Evolutionary conservation across 2,113 vertebrate species (phyloP).

Genomic region (Lethenteron reissneri): DNA sequence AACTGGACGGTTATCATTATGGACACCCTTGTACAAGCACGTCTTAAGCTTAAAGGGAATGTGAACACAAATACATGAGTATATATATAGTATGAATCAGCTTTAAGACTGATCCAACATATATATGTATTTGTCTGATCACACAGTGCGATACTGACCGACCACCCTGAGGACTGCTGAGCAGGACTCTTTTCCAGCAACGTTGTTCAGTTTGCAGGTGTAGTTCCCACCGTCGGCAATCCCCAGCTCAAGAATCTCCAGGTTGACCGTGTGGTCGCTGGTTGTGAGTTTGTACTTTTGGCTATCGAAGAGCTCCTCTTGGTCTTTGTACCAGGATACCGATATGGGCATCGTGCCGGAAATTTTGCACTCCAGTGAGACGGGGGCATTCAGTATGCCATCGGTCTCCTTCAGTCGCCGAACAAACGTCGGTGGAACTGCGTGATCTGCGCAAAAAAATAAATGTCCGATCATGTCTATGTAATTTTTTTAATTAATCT

Average conservation of each 20-base stretch:
- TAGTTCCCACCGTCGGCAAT: slow-evolving; percentile 52
- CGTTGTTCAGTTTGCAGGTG: slow-evolving; percentile 53
- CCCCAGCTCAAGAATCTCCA: slow-evolving; percentile 44
- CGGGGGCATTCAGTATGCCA: slow-evolving; percentile 31
- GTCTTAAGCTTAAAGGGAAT: too few species aligned
- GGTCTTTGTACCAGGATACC: slow-evolving; percentile 64
- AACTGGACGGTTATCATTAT: too few species aligned
- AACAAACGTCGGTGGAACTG: slow-evolving; percentile 60
- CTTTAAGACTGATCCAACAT: too few species aligned
- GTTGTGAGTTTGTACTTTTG: slow-evolving; percentile 57
- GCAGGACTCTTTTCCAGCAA: slow-evolving; percentile 30
- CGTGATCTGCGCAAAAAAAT: slow-evolving; percentile 43
- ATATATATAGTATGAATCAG: too few species aligned
- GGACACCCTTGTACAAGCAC: too few species aligned
- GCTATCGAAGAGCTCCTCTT: slow-evolving; percentile 48
- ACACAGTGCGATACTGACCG: too few species aligned
- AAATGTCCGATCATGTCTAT: slow-evolving; percentile 8
- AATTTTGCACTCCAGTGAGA: slow-evolving; percentile 64
- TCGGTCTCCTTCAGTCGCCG: slow-evolving; percentile 56
- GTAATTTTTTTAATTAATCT: too few species aligned
- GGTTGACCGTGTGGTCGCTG: slow-evolving; percentile 48
- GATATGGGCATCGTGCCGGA: slow-evolving; percentile 67
- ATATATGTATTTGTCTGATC: too few species aligned
- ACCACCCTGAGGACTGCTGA: too few species aligned
- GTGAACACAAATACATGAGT: too few species aligned